Evolutionary conservation across 37 sponge, comb jelly and placozoan species (phyloP).

Genomic region (Axinella damicornis): DNA sequence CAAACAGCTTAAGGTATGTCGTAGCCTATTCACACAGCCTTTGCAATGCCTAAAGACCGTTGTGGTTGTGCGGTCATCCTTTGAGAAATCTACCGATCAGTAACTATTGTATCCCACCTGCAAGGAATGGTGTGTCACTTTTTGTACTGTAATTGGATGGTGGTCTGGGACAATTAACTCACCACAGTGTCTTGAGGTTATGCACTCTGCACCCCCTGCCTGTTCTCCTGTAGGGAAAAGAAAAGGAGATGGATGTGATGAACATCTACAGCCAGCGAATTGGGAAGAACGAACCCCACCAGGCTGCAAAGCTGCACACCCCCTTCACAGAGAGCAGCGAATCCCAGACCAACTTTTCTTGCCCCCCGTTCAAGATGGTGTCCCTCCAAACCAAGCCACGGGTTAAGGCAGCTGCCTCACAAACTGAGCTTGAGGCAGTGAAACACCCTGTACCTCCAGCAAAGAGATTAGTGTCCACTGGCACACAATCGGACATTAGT

Average conservation of each 20-base stretch:
- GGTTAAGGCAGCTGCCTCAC: background rate
- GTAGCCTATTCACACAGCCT: background rate
- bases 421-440: conserved; percentile 13
- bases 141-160: too few species aligned
- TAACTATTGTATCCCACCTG: too few species aligned
- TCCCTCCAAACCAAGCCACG: conserved; percentile 7
- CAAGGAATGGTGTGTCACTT: too few species aligned
- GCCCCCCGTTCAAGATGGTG: conserved; percentile 10
- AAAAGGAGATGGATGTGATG: conserved; percentile 72
- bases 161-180: too few species aligned
- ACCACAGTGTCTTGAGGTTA: too few species aligned
- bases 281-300: conserved; percentile 14
- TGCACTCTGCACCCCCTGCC: too few species aligned
- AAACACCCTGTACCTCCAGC: background rate
- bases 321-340: background rate
- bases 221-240: conserved; percentile 60
- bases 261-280: conserved; percentile 82
- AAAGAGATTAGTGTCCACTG: too few species aligned
- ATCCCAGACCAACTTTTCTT: conserved; percentile 29
- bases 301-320: background rate
- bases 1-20: conserved; percentile 47
- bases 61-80: too few species aligned
- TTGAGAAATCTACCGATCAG: too few species aligned
- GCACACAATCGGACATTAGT: too few species aligned
- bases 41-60: background rate